Evolutionary conservation across 2,888 invertebrate species (phyloP), one percentile per base, ranked within the genome.

Genomic region (Drosophila bunnanda): DNA sequence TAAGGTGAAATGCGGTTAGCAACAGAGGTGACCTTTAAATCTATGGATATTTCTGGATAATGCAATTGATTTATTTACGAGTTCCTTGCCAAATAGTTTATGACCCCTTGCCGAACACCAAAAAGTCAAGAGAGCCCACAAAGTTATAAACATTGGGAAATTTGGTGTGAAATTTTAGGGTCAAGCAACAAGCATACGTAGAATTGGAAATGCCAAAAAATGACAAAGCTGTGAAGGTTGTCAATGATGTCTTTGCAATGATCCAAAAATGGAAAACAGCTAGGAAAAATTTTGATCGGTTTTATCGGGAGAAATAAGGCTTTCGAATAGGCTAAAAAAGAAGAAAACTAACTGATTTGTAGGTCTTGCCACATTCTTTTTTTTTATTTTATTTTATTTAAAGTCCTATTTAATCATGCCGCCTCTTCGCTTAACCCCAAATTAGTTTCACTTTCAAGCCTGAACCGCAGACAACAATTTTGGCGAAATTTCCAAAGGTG

Each of bases 401-500:
- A 52, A 12, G 32, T n/a, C 32, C 67, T 30, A 38, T 30, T 54
- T 55, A 54, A 67, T 67, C 54, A 48, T 39, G 55, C 67, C 48
- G 67, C 15, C 34, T 67, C 32, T 55, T 48, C 32, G 67, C 10
- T 48, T 48, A 36, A 38, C 32, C 48, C 66, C 61, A 59, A 57
- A 57, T 54, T 53, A 75, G 74, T 80, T 80, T 80, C 65, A 78
- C 78, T 82, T 85, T 85, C 76, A 75, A 77, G 54, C 39, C 30
- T 44, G 44, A 57, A 69, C 48, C 79, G 61, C 64, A 60, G 32
- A 60, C 67, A 72, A 34, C 59, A 50, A 62, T 38, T 61, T 53
- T 36, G 15, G 38, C 25, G 20, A 70, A 70, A 71, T 85, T 75
- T 69, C 25, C 50, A 60, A 54, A n/a, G 69, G 52, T 43, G 59